A percentile compares a stretch with the other conserved stretches of the same genome.
These are phyloP conservation scores for Aphaenogaster ashmeadi DNA, from an alignment of 1,140 invertebrate genomes.

Conservation along the genomic window DNA sequence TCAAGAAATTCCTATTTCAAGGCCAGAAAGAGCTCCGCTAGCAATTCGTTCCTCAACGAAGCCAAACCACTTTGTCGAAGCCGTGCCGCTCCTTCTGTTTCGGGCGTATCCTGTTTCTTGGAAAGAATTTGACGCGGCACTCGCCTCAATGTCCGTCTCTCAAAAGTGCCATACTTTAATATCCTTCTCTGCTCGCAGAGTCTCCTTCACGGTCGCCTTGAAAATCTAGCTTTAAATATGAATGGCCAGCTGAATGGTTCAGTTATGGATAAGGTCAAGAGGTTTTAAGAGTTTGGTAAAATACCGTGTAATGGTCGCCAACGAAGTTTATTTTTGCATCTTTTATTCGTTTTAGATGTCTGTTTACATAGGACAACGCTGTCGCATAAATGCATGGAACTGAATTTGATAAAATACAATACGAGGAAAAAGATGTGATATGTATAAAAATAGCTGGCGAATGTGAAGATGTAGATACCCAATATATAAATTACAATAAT, in stretches of 20 bases:
- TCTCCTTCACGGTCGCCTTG: not conserved
- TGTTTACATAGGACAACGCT: not conserved
- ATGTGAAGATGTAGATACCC: not conserved
- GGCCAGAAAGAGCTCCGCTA: conserved; percentile 24
- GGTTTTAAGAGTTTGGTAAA: not conserved
- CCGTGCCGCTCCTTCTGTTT: conserved; percentile 39
- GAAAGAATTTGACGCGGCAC: conserved; percentile 55
- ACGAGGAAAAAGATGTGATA: too few relatives aligned
- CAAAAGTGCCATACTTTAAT: conserved; percentile 56
- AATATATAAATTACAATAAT: not conserved
- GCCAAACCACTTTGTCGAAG: conserved; percentile 37
- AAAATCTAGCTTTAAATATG: conserved; percentile 62
- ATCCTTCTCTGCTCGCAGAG: not conserved
- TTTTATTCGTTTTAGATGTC: not conserved
- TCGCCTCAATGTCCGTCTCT: conserved; percentile 47
- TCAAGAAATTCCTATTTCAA: conserved; percentile 52
- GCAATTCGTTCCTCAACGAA: conserved; percentile 41
- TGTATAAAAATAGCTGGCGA: not conserved
- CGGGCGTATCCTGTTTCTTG: conserved; percentile 34
- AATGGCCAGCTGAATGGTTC: conserved; percentile 28
- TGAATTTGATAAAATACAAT: not conserved
- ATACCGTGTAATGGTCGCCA: not conserved
- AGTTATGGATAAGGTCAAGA: conserved; percentile 32
- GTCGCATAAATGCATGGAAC: not conserved
- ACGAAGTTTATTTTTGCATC: not conserved